Conservation (phyloP, 2,797 vertebrate species). For the Somateria mollissima region DNA sequence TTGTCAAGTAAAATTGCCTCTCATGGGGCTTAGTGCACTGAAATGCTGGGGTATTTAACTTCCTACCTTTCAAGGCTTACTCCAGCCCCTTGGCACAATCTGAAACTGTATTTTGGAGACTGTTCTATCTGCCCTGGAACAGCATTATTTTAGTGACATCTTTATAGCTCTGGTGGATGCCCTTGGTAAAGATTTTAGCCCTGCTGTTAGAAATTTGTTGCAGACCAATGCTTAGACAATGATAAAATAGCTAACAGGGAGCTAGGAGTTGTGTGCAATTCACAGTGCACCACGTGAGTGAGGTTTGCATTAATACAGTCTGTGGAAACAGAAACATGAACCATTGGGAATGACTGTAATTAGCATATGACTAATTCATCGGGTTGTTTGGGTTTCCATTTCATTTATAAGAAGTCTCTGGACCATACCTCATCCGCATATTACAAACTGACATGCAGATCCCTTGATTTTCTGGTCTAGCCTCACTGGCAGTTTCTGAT, state of each 20-base stretch:
- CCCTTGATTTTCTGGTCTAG: background rate
- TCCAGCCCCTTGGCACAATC: background rate
- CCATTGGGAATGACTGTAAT: background rate
- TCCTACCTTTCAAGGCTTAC: background rate
- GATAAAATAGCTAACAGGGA: background rate
- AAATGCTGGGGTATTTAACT: background rate
- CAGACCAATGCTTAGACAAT: background rate
- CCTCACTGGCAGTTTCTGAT: background rate
- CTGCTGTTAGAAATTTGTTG: background rate
- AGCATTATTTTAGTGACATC: background rate
- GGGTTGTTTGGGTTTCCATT: background rate
- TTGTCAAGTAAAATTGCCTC: conserved; percentile 10
- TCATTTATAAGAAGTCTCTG: background rate
- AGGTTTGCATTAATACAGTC: background rate
- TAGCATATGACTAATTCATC: background rate
- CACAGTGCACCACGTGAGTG: fast-evolving
- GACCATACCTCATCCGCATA: background rate
- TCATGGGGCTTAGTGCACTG: background rate
- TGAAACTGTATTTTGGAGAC: background rate
- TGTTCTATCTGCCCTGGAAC: background rate
- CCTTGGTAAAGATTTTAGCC: background rate
- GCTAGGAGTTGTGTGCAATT: background rate
- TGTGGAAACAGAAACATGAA: background rate
- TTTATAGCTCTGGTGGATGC: background rate
- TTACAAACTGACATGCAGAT: background rate